Percentiles rank a stretch among this genome's conserved stretches.
Conservation (phyloP, 2,113 vertebrate genomes). For the Engraulis encrasicolus region DNA sequence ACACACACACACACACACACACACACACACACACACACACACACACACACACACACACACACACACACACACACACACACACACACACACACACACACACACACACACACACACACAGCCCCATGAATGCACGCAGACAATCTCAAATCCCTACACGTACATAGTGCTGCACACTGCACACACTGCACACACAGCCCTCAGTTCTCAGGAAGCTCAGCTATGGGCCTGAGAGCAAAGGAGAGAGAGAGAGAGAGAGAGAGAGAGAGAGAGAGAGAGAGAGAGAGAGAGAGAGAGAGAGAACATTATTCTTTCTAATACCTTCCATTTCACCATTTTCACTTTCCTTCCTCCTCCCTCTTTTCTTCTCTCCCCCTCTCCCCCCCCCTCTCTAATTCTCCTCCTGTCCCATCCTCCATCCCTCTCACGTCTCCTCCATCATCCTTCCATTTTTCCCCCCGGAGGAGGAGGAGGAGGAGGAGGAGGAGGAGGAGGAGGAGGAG, state of each 20-base stretch:
- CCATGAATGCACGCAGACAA: no score
- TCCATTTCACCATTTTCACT: conserved; percentile 20
- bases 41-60: conserved; percentile 33
- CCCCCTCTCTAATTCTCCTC: conserved; percentile 40
- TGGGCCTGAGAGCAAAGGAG: not conserved
- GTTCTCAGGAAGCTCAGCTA: not conserved
- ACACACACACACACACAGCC: not conserved
- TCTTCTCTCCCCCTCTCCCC: conserved; percentile 37
- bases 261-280: conserved; percentile 32
- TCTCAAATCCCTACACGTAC: no score
- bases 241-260: conserved; percentile 23
- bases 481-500: no score
- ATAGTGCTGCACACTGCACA: conserved; percentile 48
- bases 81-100: not conserved
- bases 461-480: no score
- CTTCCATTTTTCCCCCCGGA: conserved; percentile 39
- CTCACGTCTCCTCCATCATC: not conserved
- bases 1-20: conserved; percentile 19
- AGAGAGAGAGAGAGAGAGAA: conserved; percentile 49
- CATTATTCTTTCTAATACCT: conserved; percentile 62
- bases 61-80: conserved; percentile 22
- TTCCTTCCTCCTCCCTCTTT: conserved; percentile 36
- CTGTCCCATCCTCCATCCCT: no score
- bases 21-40: conserved; percentile 2
- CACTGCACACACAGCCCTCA: not conserved